Base-by-base conservation (phyloP, 2,888 invertebrate genomes). In the Ommatoiulus sabulosus region DNA sequence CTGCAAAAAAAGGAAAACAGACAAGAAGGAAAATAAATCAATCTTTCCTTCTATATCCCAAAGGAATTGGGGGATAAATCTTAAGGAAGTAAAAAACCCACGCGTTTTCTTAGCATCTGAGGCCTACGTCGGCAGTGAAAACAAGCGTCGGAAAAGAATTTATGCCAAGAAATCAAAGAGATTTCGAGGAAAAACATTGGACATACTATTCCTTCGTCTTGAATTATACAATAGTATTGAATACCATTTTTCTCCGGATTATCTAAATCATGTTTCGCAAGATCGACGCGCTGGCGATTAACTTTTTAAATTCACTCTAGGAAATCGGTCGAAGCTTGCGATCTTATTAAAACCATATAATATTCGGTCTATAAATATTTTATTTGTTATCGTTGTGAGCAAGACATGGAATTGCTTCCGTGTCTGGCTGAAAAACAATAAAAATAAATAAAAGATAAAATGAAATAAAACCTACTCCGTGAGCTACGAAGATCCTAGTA, bases 1-100 rank as follows among this genome's bases (percentile, higher is more conserved):
- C 24, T 5, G 72, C 72, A 63, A 72, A 72, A 72, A 72, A 72
- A 10, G 20, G 52, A 20, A 72, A 72, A 72, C 72, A 72, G 24
- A 72, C 72, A 72, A 72, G 72, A 72, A n/a, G 72, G n/a, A 72
- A 72, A 72, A 72, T 24, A 72, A 72, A 72, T 72, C 72, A 72
- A 72, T 72, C 72, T 72, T 72, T 17, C 20, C n/a, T 63, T 72
- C 24, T 72, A 24, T 24, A 72, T 72, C 72, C 72, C 72, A 72
- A 24, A 72, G 72, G 72, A 72, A 72, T 20, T 72, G 24, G 20
- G n/a, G 24, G 72, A 72, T 72, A 72, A 72, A 72, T 72, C 72
- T 72, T 10, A 4, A 8, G 3, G 3, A 72, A 2, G 24, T 72
- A 7, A 24, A 72, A 72, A 72, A 20, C 15, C 8, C 72, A 72